These are phyloP conservation scores for Drosophila lacicola DNA, from an alignment of 2,888 invertebrate genomes.

Conservation along the genomic window DNA sequence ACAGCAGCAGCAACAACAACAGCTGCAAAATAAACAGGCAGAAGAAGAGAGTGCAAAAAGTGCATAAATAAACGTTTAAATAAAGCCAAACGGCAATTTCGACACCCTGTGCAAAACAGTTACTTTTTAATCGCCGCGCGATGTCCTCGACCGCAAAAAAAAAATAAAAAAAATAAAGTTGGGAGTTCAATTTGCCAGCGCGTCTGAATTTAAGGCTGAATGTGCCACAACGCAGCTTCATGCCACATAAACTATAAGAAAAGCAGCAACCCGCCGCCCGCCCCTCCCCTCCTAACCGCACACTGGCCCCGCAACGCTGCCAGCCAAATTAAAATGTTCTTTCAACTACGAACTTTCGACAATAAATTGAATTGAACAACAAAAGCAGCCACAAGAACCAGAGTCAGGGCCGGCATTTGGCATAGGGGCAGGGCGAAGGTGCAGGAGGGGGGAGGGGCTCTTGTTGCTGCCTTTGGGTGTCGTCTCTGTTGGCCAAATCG, in stretches of 20 bases:
- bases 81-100: constrained; percentile 68
- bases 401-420: constrained; percentile 9
- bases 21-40: constrained; percentile 50
- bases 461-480: constrained; percentile 57
- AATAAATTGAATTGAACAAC: constrained; percentile 80
- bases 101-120: constrained; percentile 69
- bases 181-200: constrained; percentile 73
- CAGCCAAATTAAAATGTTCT: constrained; percentile 84
- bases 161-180: constrained; percentile 11
- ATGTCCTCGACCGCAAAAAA: constrained; percentile 20
- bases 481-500: constrained; percentile 19
- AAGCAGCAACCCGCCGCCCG: constrained; percentile 49
- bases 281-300: neutral
- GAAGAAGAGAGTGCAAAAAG: constrained; percentile 25
- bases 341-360: constrained; percentile 84
- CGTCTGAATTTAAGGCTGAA: constrained; percentile 65
- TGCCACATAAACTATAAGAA: constrained; percentile 78
- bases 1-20: constrained; percentile 27
- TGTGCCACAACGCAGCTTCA: constrained; percentile 59
- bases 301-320: constrained; percentile 3
- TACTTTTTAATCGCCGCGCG: constrained; percentile 75
- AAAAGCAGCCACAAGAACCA: constrained; percentile 57
- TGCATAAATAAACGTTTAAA: constrained; percentile 77
- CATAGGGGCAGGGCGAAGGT: constrained; percentile 8
- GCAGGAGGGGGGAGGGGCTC: constrained; percentile 6